Conservation (phyloP, 2,888 invertebrate species). For the Atethmia centrago region DNA sequence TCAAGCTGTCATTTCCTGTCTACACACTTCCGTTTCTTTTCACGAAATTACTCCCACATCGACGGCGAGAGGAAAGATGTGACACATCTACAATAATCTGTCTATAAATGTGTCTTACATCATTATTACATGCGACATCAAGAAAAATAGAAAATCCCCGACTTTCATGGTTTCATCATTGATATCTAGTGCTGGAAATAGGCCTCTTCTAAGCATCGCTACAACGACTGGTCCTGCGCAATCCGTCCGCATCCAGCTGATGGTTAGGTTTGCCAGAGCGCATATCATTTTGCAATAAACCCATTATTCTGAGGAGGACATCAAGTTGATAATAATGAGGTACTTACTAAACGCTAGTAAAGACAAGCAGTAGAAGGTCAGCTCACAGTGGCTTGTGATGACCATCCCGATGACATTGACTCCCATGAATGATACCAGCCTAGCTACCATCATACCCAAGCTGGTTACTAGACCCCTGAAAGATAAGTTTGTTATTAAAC, state of each 20-base stretch:
- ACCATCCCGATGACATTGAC: conserved; percentile 77
- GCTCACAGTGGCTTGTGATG: conserved; percentile 73
- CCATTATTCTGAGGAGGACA: no score
- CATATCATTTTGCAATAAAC: no score
- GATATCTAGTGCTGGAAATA: no score
- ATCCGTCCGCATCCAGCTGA: background rate
- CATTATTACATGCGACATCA: no score
- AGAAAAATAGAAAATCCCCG: background rate
- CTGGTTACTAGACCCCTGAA: conserved; percentile 78
- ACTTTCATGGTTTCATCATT: background rate
- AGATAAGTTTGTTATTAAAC: background rate
- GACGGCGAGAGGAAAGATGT: no score
- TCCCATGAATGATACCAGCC: conserved; percentile 74
- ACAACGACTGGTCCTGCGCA: background rate
- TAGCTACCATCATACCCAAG: conserved; percentile 77
- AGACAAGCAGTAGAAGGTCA: conserved; percentile 77
- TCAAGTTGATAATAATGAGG: background rate
- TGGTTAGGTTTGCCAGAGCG: background rate
- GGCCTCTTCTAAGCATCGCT: background rate
- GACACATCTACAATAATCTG: no score
- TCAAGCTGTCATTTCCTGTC: no score
- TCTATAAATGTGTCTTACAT: no score
- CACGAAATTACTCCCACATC: no score
- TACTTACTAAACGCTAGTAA: conserved; percentile 76
- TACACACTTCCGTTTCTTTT: no score